Evolutionary conservation across 2,113 vertebrate genomes (phyloP).

Genomic region (Labeo catla): DNA sequence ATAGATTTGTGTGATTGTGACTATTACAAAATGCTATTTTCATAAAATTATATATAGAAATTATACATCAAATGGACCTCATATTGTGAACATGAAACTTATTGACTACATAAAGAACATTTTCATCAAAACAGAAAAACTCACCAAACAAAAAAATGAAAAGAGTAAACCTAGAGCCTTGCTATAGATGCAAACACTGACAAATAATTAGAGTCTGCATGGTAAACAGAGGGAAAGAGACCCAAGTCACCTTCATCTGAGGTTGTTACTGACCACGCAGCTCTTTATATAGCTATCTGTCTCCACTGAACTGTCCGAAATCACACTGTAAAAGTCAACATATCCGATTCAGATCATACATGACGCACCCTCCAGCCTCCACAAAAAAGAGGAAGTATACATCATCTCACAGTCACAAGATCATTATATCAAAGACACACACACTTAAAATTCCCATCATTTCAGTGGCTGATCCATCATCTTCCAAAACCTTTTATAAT

Average conservation of each 20-base stretch:
- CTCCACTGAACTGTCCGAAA: not conserved
- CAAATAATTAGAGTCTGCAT: not conserved
- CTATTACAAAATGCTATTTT: no score
- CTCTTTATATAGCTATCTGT: slow-evolving; percentile 11
- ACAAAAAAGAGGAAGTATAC: not conserved
- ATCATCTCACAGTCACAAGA: slow-evolving; percentile 5
- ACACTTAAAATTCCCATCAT: not conserved
- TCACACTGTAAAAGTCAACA: not conserved
- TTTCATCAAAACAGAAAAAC: not conserved
- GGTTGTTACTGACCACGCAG: not conserved
- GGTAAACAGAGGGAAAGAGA: not conserved
- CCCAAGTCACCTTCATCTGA: slow-evolving; percentile 14
- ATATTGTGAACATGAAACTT: not conserved
- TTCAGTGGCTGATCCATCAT: not conserved
- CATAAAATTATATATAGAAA: no score
- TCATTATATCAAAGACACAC: not conserved
- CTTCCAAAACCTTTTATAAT: not conserved
- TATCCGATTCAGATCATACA: not conserved
- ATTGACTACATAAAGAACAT: not conserved
- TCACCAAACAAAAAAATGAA: not conserved
- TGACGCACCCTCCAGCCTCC: not conserved
- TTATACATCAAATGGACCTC: no score
- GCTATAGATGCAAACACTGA: not conserved
- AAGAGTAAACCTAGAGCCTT: not conserved
- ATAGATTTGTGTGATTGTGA: no score